Conservation (phyloP, 1,140 invertebrate genomes). For the Zaprionus inermis region DNA sequence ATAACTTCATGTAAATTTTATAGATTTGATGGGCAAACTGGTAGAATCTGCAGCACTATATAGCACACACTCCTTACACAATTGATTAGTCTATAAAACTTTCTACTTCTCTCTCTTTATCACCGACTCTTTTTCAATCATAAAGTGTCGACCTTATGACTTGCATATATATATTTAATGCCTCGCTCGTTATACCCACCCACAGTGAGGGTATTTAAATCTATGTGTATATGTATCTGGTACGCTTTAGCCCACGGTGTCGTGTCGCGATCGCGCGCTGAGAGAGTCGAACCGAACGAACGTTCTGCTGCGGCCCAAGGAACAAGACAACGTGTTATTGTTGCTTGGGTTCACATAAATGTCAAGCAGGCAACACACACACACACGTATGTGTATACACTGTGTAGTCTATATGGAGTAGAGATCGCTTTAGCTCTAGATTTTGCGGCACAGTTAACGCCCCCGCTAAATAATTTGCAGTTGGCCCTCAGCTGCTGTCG, state of each 20-base stretch:
- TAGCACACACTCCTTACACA: too few species aligned
- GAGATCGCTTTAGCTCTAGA: conserved; percentile 72
- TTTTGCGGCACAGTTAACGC: conserved; percentile 70
- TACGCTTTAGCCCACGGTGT: conserved; percentile 62
- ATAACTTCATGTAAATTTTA: background rate
- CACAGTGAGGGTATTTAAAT: conserved; percentile 26
- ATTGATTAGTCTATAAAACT: background rate
- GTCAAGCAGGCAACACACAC: conserved; percentile 72
- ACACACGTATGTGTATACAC: conserved; percentile 12
- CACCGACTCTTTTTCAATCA: background rate
- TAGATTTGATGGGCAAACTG: too few species aligned
- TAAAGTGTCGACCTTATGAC: background rate
- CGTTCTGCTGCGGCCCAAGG: conserved; percentile 46
- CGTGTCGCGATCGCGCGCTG: conserved; percentile 41
- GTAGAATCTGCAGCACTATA: background rate
- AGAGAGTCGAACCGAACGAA: conserved; percentile 38
- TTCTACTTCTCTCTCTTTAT: background rate
- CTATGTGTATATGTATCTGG: conserved; percentile 33
- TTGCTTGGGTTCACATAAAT: conserved; percentile 78
- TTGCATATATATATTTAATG: background rate
- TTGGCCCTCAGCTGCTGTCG: conserved; percentile 23
- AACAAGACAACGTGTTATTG: conserved; percentile 72
- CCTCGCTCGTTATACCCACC: background rate
- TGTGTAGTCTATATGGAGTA: conserved; percentile 15
- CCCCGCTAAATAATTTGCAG: conserved; percentile 45